A percentile compares a stretch with the other conserved stretches of the same genome.
Conservation (phyloP, 2,888 invertebrate species). For the Hypselothyrea guttata region DNA sequence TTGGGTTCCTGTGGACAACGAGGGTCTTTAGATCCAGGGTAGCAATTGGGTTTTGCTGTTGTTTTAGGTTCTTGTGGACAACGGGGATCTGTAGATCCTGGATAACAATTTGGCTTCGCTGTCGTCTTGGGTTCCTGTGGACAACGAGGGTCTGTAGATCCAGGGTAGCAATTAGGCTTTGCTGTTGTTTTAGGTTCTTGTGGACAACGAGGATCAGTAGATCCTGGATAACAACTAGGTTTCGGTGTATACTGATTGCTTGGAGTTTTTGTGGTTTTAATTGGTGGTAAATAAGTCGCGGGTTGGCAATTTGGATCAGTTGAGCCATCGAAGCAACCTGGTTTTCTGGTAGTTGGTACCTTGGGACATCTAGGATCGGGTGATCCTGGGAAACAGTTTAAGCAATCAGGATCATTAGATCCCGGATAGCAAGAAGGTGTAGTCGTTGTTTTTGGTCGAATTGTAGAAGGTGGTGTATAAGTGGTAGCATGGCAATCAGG, state of each 20-base stretch:
- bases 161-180: conserved; percentile 63
- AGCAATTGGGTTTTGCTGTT: conserved; percentile 66
- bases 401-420: conserved; percentile 70
- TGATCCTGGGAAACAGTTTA: conserved; percentile 80
- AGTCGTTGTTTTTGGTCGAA: conserved; percentile 2
- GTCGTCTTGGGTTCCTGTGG: conserved; percentile 42
- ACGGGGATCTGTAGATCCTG: conserved; percentile 22
- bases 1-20: conserved; percentile 67
- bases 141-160: conserved; percentile 78
- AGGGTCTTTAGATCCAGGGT: conserved; percentile 80
- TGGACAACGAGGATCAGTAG: conserved; percentile 29
- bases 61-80: conserved; percentile 15
- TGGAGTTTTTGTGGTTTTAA: conserved; percentile 26
- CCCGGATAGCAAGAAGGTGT: conserved; percentile 54
- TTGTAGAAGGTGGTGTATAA: too few relatives aligned
- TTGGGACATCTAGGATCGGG: conserved; percentile 54
- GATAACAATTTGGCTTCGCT: background rate
- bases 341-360: conserved; percentile 38
- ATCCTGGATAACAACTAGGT: conserved; percentile 26
- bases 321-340: conserved; percentile 80
- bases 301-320: conserved; percentile 66
- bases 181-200: conserved; percentile 25
- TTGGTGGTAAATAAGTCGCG: conserved; percentile 48
- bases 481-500: conserved; percentile 38
- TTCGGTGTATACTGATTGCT: conserved; percentile 26